phyloP scores from a whole-genome alignment of 1,140 invertebrate species.

The Dendrolimus punctatus region DNA sequence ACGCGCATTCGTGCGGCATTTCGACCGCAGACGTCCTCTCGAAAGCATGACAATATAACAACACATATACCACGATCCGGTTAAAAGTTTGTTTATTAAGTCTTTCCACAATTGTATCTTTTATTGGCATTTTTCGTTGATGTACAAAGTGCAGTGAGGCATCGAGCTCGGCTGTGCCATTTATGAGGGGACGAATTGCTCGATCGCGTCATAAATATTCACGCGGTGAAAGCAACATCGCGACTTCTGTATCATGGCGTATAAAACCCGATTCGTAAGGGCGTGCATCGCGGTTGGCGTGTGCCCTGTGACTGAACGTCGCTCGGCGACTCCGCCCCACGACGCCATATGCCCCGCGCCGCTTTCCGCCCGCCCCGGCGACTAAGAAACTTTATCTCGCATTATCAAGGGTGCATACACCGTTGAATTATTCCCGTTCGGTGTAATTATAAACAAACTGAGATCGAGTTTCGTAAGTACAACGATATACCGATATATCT shows the following conservation, averaged over 20 bases:
- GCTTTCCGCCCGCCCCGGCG: slow-evolving; percentile 41
- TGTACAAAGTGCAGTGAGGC: slow-evolving; percentile 35
- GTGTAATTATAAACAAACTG: slow-evolving; percentile 51
- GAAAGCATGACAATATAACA: slow-evolving; percentile 57
- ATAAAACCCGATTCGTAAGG: slow-evolving; percentile 6
- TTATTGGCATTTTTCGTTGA: slow-evolving; percentile 65
- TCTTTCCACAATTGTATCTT: slow-evolving; percentile 55
- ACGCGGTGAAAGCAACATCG: slow-evolving; percentile 54
- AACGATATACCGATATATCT: slow-evolving; percentile 1
- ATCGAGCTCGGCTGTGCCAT: slow-evolving; percentile 57
- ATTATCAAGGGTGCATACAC: slow-evolving; percentile 63
- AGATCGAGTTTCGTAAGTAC: slow-evolving; percentile 19
- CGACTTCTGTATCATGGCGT: slow-evolving; percentile 52
- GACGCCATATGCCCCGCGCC: slow-evolving; percentile 40
- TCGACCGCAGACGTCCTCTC: slow-evolving; percentile 45
- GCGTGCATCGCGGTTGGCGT: slow-evolving; percentile 24
- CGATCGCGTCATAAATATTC: slow-evolving; percentile 65
- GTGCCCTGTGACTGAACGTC: slow-evolving; percentile 63
- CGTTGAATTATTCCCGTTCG: slow-evolving; percentile 49
- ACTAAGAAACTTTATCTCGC: slow-evolving; percentile 65
- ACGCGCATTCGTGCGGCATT: slow-evolving; percentile 65
- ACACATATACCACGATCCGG: slow-evolving; percentile 61
- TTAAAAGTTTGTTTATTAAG: slow-evolving; percentile 53
- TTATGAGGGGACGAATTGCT: slow-evolving; percentile 49
- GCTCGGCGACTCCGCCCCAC: slow-evolving; percentile 50